Conservation (phyloP, 2,888 invertebrate genomes). For the Onthophagus sagittarius region DNA sequence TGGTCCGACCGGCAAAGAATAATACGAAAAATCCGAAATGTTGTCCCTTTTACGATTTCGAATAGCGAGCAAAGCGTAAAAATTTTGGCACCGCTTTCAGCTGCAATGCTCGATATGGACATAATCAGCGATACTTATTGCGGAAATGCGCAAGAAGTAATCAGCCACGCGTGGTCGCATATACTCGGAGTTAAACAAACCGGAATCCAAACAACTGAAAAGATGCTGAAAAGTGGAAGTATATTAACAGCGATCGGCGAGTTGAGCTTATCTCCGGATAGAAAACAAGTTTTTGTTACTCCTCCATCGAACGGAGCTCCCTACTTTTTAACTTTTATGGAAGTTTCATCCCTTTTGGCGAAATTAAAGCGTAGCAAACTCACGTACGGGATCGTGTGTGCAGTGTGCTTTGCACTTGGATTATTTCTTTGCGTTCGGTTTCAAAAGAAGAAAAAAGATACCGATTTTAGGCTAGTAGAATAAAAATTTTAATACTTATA, state of each 20-base stretch:
- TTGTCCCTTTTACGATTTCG: not conserved
- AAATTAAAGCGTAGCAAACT: conserved; percentile 1
- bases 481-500: not conserved
- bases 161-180: conserved; percentile 5
- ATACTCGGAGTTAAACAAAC: conserved; percentile 6
- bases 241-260: not conserved
- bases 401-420: conserved; percentile 2
- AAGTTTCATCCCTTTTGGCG: not conserved
- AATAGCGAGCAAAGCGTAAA: not conserved
- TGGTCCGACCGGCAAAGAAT: conserved; percentile 5
- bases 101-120: conserved; percentile 6
- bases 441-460: not conserved
- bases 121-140: not conserved
- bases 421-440: not conserved
- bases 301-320: not conserved
- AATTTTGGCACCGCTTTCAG: conserved; percentile 2
- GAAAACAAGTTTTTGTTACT: not conserved
- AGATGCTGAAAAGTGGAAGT: not conserved
- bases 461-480: not conserved
- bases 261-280: not conserved
- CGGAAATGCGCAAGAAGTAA: conserved; percentile 4
- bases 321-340: conserved; percentile 2
- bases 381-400: not conserved
- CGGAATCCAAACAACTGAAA: conserved; percentile 3
- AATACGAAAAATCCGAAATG: not conserved